Evolutionary conservation across 2,797 vertebrate genomes (phyloP), one percentile per base, ranked within the genome.

Genomic region (Cyprinella venusta): DNA sequence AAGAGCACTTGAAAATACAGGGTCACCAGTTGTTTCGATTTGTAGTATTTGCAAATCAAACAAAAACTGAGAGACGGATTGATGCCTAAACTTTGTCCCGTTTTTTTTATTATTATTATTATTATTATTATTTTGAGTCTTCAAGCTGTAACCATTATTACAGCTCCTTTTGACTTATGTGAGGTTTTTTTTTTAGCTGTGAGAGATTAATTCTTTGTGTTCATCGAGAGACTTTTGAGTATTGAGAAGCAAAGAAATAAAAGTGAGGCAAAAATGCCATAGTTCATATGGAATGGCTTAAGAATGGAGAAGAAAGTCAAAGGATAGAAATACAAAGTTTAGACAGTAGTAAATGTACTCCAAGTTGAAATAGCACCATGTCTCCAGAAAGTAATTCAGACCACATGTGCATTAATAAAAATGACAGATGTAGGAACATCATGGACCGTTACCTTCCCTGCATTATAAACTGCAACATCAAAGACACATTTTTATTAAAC

Each of bases 391-490:
- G 88, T 90, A 88, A 91, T 90, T 91, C 87, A 86, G 67, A 86
- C 86, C 86, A 87, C 88, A 91, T 87, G 88, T 84, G 91, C 91
- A 92, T 91, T 91, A 89, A 92, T 92, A 90, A 92, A 92, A 79
- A 67, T 90, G 90, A 92, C 89, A 91, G 87, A 92, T 89, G 86
- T 90, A 91, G 86, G 89, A 92, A 85, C 91, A 86, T 92, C 90
- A 88, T 90, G 84, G 87, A 90, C 87, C 74, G 86, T 90, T 91
- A 90, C 82, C 88, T 90, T 86, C 89, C 88, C 83, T 90, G 89
- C 87, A 90, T 90, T 89, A 90, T 89, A 89, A 85, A 83, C 70
- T 79, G 24, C 85, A 88, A 86, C 86, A 82, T 83, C 85, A 61
- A 70, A 80, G 74, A 84, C 82, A 61, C 81, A 19, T 86, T 82